Evolutionary conservation across 2,888 invertebrate genomes (phyloP), one percentile per base, ranked within the genome.

Genomic region (Pheosia tremula): DNA sequence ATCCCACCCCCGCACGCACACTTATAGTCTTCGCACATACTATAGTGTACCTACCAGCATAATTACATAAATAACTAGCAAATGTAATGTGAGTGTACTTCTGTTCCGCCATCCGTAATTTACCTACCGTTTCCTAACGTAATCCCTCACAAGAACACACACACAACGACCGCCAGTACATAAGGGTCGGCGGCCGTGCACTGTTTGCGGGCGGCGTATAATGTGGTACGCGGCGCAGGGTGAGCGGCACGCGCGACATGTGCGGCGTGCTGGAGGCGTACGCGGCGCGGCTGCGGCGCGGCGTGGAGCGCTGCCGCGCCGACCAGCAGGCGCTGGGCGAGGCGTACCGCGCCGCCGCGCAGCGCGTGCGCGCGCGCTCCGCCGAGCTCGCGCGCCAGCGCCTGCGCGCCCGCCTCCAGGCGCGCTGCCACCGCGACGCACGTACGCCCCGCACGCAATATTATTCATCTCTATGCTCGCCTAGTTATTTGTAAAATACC

Each of bases 181-280:
- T 10, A 11, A 10, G 10, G 47, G 4, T 47, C 10, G 47, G 11
- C 11, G 47, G 47, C 5, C 11, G 47, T n/a, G 47, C 10, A 7
- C 9, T 10, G 11, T 47, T n/a, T 4, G 47, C 11, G 47, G 11
- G 47, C 10, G 4, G 11, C 10, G 9, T 10, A 10, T 47, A n/a
- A 47, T 10, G 11, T 4, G 4, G 41, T 6, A 5, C 43, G 43
- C 9, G 6, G 41, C 45, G 43, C 59, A 67, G 67, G 62, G 24
- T 88, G 36, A 74, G 58, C 57, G 81, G 83, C 65, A 81, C 88
- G 49, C 88, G 90, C 43, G 82, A 80, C 63, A 84, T 90, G n/a
- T 86, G 88, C 75, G 84, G 82, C 62, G 87, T 82, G 58, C 76
- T 91, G 43, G 84, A 88, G 63, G 82, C 86, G 56, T 81, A 85